Evolutionary conservation across 64 coral and sea anemone species (phyloP), one percentile per base, ranked within the genome.

Genomic region (Pocillopora verrucosa): DNA sequence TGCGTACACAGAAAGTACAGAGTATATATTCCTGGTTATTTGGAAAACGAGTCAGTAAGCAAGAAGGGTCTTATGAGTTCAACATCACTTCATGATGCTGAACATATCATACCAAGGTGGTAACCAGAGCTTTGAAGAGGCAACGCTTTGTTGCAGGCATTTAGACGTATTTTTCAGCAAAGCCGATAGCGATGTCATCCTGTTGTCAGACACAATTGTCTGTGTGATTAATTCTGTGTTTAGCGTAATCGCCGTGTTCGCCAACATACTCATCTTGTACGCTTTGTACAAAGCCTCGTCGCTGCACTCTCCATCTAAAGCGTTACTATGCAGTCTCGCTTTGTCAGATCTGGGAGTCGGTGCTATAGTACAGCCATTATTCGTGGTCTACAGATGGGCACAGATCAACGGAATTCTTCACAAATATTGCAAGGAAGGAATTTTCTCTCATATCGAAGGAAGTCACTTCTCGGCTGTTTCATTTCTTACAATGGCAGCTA

Each of bases 231-330:
- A 84, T 41, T 36, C 36, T 16, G 37, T 84, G 10, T 72, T 72
- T 22, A 84, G 82, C 20, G 4, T 70, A 36, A 65, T 84, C n/a
- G 82, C 82, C 10, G 82, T 84, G 65, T 70, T 84, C 19, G 62
- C 82, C 20, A 84, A 84, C 65, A 56, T 84, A 20, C 19, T 84
- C 26, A 41, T 84, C 12, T 35, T 84, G 10, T 84, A 84, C 38
- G 63, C 82, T 11, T 25, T 84, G 36, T 84, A 84, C 82, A 84
- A 84, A 72, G 82, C 82, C 24, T 56, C 82, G n/a, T 70, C 82
- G 36, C 19, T 84, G 5, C 67, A 84, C 69, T 56, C 37, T n/a
- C 67, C 82, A 7, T 84, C 82, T 4, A 84, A 84, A 56, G 82
- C 82, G 1, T 56, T 84, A 3, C 41, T 84, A 11, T 84, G 82